Conservation (phyloP, 2,113 vertebrate species). For the Pogona vitticeps region DNA sequence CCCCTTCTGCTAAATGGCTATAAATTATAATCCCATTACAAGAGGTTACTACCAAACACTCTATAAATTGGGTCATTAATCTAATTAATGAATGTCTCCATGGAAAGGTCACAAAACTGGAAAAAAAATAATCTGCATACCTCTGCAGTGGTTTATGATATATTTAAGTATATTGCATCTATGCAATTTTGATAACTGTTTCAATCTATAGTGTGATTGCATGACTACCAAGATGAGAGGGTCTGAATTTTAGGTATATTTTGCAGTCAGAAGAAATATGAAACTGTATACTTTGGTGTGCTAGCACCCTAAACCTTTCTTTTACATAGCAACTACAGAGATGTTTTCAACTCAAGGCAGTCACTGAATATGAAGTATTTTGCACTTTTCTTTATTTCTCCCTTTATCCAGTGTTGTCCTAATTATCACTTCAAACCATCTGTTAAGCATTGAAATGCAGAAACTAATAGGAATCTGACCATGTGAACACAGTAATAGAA, state of each 20-base stretch:
- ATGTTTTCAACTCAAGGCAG: conserved; percentile 48
- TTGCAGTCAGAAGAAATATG: not conserved
- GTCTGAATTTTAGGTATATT: too few relatives aligned
- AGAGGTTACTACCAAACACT: not conserved
- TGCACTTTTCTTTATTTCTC: conserved; percentile 52
- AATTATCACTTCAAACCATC: conserved; percentile 69
- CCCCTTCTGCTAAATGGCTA: conserved; percentile 3
- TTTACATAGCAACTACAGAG: conserved; percentile 62
- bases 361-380: conserved; percentile 70
- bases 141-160: not conserved
- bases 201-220: not conserved
- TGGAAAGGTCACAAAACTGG: not conserved
- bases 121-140: not conserved
- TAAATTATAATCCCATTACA: not conserved
- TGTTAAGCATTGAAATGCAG: conserved; percentile 67
- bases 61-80: conserved; percentile 14
- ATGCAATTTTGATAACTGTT: not conserved
- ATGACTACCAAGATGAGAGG: not conserved
- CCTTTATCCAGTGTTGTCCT: conserved; percentile 61
- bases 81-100: conserved; percentile 3
- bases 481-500: conserved; percentile 59
- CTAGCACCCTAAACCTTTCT: not conserved
- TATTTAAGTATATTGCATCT: not conserved
- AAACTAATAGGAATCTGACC: conserved; percentile 52
- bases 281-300: not conserved